Evolutionary conservation across 2,113 vertebrate species (phyloP).

Genomic region (Grus americana): DNA sequence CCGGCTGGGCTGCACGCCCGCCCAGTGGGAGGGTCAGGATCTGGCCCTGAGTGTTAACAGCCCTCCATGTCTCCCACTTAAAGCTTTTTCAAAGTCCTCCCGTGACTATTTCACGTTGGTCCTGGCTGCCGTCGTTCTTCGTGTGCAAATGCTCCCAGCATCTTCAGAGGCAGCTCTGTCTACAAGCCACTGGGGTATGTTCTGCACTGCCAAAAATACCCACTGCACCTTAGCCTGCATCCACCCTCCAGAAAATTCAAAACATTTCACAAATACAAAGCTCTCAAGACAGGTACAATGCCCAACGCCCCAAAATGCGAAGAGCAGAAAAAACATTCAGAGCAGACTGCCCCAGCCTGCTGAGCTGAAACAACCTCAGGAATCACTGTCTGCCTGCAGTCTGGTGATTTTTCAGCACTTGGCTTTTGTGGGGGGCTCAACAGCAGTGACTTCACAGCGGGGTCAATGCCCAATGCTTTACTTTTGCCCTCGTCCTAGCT

Average conservation of each 20-base stretch:
- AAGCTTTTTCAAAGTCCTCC: not conserved
- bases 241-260: not conserved
- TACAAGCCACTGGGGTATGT: not conserved
- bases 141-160: not conserved
- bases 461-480: not conserved
- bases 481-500: not conserved
- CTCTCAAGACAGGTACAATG: not conserved
- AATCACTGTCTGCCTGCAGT: not conserved
- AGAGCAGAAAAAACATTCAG: not conserved
- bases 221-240: not conserved
- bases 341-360: not conserved
- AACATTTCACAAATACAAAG: not conserved
- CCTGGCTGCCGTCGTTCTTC: not conserved
- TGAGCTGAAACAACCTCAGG: not conserved
- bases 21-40: conserved; percentile 17
- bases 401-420: not conserved
- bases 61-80: not conserved
- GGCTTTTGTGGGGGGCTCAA: not conserved
- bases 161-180: not conserved
- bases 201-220: not conserved
- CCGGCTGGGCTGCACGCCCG: not conserved
- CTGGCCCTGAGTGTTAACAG: conserved; percentile 40
- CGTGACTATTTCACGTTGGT: not conserved
- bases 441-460: rapidly evolving
- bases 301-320: not conserved